Base-by-base conservation (phyloP, 2,113 vertebrate species). In the Urocolius indicus region DNA sequence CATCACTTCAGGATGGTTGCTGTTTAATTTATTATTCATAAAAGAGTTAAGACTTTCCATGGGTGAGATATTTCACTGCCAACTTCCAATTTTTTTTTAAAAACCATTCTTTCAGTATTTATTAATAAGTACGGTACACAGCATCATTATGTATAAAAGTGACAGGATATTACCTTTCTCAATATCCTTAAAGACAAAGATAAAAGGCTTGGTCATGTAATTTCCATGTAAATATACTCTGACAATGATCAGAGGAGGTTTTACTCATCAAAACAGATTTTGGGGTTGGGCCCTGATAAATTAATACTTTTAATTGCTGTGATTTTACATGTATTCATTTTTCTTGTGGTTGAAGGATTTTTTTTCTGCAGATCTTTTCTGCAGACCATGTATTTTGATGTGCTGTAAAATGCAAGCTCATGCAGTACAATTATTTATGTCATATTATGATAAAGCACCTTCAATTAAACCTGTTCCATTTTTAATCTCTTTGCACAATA, bases 401-500 rank as follows among this genome's bases (percentile, higher is more conserved):
- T 84, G 86, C 89, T 94, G 66, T 61, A 94, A 95, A 94, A 78
- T 68, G 80, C 95, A 76, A 66, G 48, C 45, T 95, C 63, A 71
- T 62, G 49, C 62, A 91, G 75, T 91, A 57, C 51, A 66, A 95
- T 93, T 95, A 96, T 85, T 95, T 95, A 74, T 95, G 83, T 79
- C 80, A 87, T 91, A 81, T 80, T 67, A 83, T 62, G 51, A 91
- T 87, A 95, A 89, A 94, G 84, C 73, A 92, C 68, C 16, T 87
- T 93, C 76, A 84, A 69, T 87, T 77, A 96, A 90, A 91, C 23
- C 81, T 88, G 54, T 75, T 81, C 63, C 82, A 90, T 82, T 96
- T 95, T 91, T 78, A 94, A 80, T 84, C 43, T 89, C 59, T 79
- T 86, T 92, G 52, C 77, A 95, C 68, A 96, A 96, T 46, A 95